These are phyloP conservation scores for Drosophila ohnishii DNA, from an alignment of 1,140 invertebrate species.

Conservation along the genomic window DNA sequence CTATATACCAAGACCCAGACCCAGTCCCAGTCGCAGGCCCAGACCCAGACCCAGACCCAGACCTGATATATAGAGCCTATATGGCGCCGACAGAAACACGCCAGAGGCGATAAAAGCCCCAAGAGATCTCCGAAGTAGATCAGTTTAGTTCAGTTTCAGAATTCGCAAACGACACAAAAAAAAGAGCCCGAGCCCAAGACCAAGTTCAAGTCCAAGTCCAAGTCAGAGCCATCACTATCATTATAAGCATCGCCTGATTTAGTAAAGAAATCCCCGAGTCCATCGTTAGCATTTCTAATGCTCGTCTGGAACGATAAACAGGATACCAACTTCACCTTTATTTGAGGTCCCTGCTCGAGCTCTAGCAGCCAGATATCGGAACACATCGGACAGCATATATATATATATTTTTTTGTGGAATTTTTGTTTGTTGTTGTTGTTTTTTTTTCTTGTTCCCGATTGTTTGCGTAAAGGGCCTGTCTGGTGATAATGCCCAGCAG, in stretches of 20 bases:
- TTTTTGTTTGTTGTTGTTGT: conserved; percentile 16
- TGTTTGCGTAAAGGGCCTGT: conserved; percentile 21
- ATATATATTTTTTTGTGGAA: background rate
- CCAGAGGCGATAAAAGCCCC: conserved; percentile 74
- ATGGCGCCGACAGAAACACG: conserved; percentile 41
- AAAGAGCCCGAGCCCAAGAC: background rate
- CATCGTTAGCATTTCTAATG: conserved; percentile 55
- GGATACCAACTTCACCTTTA: conserved; percentile 75
- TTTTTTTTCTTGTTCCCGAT: conserved; percentile 18
- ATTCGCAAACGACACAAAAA: conserved; percentile 52
- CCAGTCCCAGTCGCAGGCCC: background rate
- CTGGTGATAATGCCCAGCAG: conserved; percentile 76
- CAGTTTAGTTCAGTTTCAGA: conserved; percentile 76
- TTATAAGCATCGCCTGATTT: conserved; percentile 1
- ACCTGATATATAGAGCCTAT: conserved; percentile 36
- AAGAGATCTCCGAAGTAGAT: conserved; percentile 71
- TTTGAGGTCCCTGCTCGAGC: conserved; percentile 47
- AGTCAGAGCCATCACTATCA: background rate
- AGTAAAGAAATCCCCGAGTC: background rate
- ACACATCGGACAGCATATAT: too few species aligned
- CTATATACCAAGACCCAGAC: conserved; percentile 30
- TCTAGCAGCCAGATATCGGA: background rate
- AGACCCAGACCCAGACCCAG: conserved; percentile 5
- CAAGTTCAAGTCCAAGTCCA: background rate
- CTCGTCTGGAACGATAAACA: conserved; percentile 80